Conservation (phyloP, 2,113 vertebrate species). For the Thalassoma bifasciatum region DNA sequence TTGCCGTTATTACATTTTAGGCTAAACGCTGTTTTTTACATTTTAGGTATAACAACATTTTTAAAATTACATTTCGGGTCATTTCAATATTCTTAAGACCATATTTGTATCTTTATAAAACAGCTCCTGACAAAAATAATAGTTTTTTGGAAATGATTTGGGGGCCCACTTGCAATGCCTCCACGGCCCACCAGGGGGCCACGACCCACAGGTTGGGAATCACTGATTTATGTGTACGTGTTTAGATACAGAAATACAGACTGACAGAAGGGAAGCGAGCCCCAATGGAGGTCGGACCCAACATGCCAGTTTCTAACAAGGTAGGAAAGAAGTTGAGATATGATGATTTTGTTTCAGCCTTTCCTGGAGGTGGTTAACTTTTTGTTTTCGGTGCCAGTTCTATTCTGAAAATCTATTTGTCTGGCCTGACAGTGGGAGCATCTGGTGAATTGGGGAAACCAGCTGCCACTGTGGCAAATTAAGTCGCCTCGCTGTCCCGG, state of each 20-base stretch:
- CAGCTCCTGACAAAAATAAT: no score
- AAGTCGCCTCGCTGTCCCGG: neutral
- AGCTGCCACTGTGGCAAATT: constrained; percentile 43
- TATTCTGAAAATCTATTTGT: constrained; percentile 48
- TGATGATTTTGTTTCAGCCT: constrained; percentile 24
- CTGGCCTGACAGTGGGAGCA: constrained; percentile 40
- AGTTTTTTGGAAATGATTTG: no score
- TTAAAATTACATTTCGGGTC: no score
- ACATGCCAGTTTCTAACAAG: constrained; percentile 39
- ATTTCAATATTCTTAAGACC: no score
- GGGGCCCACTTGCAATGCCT: no score
- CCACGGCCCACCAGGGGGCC: no score
- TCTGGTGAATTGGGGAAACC: constrained; percentile 46
- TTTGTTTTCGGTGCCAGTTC: constrained; percentile 11
- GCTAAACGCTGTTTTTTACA: no score
- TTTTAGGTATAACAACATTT: no score
- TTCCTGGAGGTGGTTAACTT: constrained; percentile 14
- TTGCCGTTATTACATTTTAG: no score
- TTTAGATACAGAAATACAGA: neutral
- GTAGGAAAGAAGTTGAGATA: constrained; percentile 22
- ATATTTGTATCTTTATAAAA: no score
- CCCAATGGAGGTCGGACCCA: constrained; percentile 23
- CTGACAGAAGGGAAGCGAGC: neutral
- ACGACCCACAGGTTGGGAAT: no score
- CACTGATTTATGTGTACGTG: constrained; percentile 24